phyloP scores from a whole-genome alignment of 2,113 vertebrate species.

The Pampusana beccarii region DNA sequence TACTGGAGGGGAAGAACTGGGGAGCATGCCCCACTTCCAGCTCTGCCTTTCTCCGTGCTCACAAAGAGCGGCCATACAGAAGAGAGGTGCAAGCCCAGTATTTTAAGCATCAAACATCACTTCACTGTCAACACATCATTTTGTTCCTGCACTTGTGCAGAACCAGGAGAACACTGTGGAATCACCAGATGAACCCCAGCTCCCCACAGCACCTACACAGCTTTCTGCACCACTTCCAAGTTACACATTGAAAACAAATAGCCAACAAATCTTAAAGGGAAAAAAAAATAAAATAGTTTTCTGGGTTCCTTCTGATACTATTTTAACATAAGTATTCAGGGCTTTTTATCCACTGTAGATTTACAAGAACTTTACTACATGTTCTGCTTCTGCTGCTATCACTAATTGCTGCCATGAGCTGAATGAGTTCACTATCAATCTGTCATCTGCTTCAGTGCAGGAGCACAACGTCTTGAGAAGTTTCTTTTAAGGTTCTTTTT shows the following conservation, averaged over 20 bases:
- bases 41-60: not conserved
- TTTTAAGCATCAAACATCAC: not conserved
- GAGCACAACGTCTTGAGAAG: not conserved
- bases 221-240: not conserved
- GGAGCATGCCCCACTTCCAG: not conserved
- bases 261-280: not conserved
- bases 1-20: not conserved
- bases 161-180: not conserved
- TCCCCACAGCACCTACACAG: not conserved
- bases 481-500: not conserved
- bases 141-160: accelerated
- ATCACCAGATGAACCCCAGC: accelerated
- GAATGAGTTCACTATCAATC: not conserved
- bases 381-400: not conserved
- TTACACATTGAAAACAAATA: not conserved
- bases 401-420: not conserved
- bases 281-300: not conserved
- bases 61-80: not conserved
- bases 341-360: not conserved
- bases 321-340: not conserved
- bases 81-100: not conserved
- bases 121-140: not conserved
- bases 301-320: not conserved
- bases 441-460: not conserved
- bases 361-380: not conserved